phyloP scores from a whole-genome alignment of 2,888 invertebrate genomes.

The Lutraria lutraria region DNA sequence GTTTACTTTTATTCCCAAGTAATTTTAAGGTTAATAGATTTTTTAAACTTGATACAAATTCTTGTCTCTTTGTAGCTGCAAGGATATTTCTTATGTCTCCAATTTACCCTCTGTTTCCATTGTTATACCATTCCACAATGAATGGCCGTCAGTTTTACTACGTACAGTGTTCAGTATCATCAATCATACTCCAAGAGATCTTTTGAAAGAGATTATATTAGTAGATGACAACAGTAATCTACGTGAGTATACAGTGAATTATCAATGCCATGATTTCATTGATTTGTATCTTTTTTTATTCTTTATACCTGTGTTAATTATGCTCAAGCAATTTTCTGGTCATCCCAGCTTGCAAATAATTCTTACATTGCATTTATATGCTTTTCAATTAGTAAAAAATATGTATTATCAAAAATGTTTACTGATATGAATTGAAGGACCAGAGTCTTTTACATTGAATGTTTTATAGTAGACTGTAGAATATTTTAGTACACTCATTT shows the following conservation, averaged over 20 bases:
- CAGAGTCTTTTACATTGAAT: too few relatives aligned
- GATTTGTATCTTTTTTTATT: too few relatives aligned
- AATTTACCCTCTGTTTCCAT: slow-evolving; percentile 78
- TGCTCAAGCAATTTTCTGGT: too few relatives aligned
- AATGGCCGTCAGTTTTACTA: slow-evolving; percentile 81
- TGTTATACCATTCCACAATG: slow-evolving; percentile 81
- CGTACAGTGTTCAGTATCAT: slow-evolving; percentile 81
- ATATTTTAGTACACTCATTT: too few relatives aligned
- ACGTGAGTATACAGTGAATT: slow-evolving; percentile 65
- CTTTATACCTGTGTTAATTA: too few relatives aligned
- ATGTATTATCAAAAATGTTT: too few relatives aligned
- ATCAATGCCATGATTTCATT: not conserved
- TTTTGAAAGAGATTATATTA: slow-evolving; percentile 80
- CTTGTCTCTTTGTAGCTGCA: slow-evolving; percentile 64
- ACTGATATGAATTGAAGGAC: not conserved
- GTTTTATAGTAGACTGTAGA: too few relatives aligned
- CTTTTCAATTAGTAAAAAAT: too few relatives aligned
- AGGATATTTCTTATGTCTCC: slow-evolving; percentile 61
- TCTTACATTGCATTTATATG: too few relatives aligned
- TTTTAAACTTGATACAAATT: not conserved
- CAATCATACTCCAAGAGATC: slow-evolving; percentile 76
- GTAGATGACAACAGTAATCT: slow-evolving; percentile 80
- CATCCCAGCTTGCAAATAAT: too few relatives aligned
- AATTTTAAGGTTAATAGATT: too few relatives aligned
- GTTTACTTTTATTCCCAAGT: too few relatives aligned